phyloP scores from a whole-genome alignment of 2,113 vertebrate species.

The Etheostoma spectabile region DNA sequence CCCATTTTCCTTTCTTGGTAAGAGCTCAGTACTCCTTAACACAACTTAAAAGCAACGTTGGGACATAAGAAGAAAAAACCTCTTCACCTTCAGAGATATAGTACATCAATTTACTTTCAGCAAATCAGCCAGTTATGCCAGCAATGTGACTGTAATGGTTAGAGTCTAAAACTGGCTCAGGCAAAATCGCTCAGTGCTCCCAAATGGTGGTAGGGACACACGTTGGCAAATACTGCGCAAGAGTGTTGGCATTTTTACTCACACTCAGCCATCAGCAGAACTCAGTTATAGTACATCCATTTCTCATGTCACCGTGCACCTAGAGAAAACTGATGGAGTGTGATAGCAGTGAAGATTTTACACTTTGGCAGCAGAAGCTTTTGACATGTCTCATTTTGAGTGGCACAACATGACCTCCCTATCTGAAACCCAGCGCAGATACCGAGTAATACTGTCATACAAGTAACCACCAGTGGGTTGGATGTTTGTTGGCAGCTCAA shows the following conservation, averaged over 20 bases:
- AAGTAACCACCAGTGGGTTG: conserved; percentile 38
- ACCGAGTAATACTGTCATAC: conserved; percentile 36
- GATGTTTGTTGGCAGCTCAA: conserved; percentile 64
- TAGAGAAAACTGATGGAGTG: conserved; percentile 39
- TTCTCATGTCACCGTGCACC: conserved; percentile 32
- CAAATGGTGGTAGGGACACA: conserved; percentile 18
- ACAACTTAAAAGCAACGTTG: neutral
- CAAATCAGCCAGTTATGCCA: neutral
- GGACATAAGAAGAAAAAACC: neutral
- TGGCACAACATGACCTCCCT: conserved; percentile 51
- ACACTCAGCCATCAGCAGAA: conserved; percentile 10
- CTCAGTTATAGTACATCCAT: conserved; percentile 41
- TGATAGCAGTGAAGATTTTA: conserved; percentile 37
- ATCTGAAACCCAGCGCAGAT: conserved; percentile 42
- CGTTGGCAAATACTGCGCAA: conserved; percentile 37
- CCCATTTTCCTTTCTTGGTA: neutral
- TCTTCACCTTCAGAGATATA: conserved; percentile 2
- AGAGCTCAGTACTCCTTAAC: neutral
- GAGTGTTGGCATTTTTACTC: conserved; percentile 30
- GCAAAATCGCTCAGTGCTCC: conserved; percentile 11
- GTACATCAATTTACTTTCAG: conserved; percentile 11
- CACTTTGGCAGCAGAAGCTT: conserved; percentile 29
- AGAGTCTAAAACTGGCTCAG: conserved; percentile 6
- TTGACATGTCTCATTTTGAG: conserved; percentile 54
- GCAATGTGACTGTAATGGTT: conserved; percentile 22